Evolutionary conservation across 1,140 invertebrate genomes (phyloP), one percentile per base, ranked within the genome.

Genomic region (Bombus superbus): DNA sequence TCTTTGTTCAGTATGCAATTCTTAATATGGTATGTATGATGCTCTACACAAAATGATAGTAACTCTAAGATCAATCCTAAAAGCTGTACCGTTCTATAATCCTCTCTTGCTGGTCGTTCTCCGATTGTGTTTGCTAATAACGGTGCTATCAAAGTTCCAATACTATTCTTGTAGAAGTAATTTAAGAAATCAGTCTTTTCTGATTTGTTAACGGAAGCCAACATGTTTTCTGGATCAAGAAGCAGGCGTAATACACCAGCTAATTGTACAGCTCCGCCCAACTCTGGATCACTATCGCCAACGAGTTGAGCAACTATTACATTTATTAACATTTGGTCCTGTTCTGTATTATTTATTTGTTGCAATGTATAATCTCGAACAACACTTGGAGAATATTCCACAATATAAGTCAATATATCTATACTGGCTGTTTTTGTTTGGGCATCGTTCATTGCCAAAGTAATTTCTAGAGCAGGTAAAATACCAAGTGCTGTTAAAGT

Each of bases 11-110:
- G 97, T 94, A 99, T 98, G 95, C 98, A 99, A 93, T 99, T 99
- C 94, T 99, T 99, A 93, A 99, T 99, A 95, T 99, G 99, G 96
- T 99, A 99, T 72, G 98, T 98, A 95, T 99, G 99, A 96, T 99
- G 99, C 95, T 99, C 99, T n/a, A 99, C 98, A 95, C 99, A 99
- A 95, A 99, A 99, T n/a, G 98, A 98, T 76, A 99, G 96, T 89
- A 99, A 96, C 94, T 99, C 99, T 81, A 99, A 94, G 69, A 99
- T 99, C 76, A 99, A 96, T 72, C 98, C 98, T 68, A 99, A 96
- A 74, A 99, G 96, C 95, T 99, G 99, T 79, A 99, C 99, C 77
- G 98, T 99, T 94, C 98, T 97, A 94, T 99, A 99, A 95, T 99
- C 98, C 95, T 99, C 99, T 93, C 97, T 97, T 79, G 96, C 97